Percentiles rank a stretch among this genome's conserved stretches.
phyloP scores from a whole-genome alignment of 1,140 invertebrate species.

The Musca vetustissima region DNA sequence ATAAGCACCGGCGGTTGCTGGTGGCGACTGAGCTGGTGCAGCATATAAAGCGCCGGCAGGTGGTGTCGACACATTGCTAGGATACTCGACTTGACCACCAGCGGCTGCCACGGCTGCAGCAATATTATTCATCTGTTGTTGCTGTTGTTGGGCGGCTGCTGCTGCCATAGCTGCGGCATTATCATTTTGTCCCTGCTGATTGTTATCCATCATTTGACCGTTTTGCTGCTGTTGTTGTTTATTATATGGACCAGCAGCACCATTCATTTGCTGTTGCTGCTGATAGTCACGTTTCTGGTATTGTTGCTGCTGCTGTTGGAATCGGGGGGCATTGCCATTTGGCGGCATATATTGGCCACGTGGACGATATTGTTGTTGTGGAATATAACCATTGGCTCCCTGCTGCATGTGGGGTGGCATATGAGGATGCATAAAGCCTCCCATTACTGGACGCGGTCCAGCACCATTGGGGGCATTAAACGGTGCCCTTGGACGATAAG shows the following conservation, averaged over 20 bases:
- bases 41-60: constrained; percentile 29
- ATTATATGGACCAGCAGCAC: constrained; percentile 16
- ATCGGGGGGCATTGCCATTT: constrained; percentile 48
- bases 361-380: constrained; percentile 38
- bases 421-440: constrained; percentile 20
- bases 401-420: constrained; percentile 44
- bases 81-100: constrained; percentile 40
- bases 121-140: constrained; percentile 45
- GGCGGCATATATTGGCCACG: constrained; percentile 47
- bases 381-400: constrained; percentile 41
- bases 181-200: constrained; percentile 7
- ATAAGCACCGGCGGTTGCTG: constrained; percentile 38
- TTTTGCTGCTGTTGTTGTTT: constrained; percentile 1
- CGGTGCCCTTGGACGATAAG: constrained; percentile 47
- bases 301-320: constrained; percentile 50
- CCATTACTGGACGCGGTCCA: constrained; percentile 32
- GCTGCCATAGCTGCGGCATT: constrained; percentile 16
- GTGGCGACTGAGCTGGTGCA: constrained; percentile 32
- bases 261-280: constrained; percentile 31
- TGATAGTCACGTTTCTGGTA: constrained; percentile 50
- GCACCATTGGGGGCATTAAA: constrained; percentile 42
- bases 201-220: constrained; percentile 2
- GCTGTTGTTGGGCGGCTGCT: constrained; percentile 29
- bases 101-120: constrained; percentile 42
- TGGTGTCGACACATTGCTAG: constrained; percentile 34